These are phyloP conservation scores for Callospermophilus lateralis DNA, from an alignment of 2,113 vertebrate genomes.

Conservation along the genomic window DNA sequence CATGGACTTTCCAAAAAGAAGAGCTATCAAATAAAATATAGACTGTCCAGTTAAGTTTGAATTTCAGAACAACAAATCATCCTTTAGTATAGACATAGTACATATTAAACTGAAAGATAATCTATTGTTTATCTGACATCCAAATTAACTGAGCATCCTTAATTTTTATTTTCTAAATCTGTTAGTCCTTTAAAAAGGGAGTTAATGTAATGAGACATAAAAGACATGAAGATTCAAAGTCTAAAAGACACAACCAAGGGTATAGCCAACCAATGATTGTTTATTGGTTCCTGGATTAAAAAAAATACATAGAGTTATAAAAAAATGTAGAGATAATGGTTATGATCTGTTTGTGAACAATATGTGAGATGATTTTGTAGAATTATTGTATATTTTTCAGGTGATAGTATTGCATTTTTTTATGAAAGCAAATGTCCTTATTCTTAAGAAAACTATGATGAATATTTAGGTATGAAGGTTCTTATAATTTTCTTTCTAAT, in stretches of 20 bases:
- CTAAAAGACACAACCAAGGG: neutral
- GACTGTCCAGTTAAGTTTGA: constrained; percentile 2
- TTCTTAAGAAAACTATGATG: neutral
- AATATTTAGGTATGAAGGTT: neutral
- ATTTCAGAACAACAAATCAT: neutral
- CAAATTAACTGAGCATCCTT: neutral
- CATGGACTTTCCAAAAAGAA: neutral
- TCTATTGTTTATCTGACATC: neutral
- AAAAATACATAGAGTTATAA: neutral
- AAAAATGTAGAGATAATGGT: neutral
- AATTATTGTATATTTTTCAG: neutral
- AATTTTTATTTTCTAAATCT: neutral
- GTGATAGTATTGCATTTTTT: neutral
- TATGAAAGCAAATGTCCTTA: neutral
- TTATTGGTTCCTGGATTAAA: neutral
- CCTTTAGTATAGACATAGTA: neutral
- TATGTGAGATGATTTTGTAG: neutral
- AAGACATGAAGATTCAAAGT: neutral
- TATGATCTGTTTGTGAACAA: neutral
- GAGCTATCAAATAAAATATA: constrained; percentile 3
- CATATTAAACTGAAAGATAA: neutral
- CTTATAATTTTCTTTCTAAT: neutral
- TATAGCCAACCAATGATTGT: neutral
- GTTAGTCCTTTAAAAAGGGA: neutral
- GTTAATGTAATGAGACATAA: neutral